phyloP scores from a whole-genome alignment of 2,113 vertebrate species.

The Oreochromis tanganicae region DNA sequence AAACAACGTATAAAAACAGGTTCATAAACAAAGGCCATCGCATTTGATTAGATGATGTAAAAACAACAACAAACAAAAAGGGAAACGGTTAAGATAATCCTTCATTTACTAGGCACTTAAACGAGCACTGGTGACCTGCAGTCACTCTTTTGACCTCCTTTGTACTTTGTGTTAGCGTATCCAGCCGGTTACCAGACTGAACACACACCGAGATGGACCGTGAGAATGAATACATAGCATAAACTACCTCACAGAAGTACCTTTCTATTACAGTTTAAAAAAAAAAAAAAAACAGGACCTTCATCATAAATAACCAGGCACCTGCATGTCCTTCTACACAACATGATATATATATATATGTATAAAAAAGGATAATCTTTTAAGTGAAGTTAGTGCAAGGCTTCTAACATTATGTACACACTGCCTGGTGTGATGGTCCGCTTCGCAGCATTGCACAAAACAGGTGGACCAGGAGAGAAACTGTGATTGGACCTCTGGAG shows the following conservation, averaged over 20 bases:
- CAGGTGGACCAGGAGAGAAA: slow-evolving; percentile 7
- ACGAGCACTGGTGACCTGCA: slow-evolving; percentile 47
- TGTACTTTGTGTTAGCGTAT: slow-evolving; percentile 37
- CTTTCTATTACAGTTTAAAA: slow-evolving; percentile 50
- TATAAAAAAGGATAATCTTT: slow-evolving; percentile 40
- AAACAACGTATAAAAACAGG: slow-evolving; percentile 63
- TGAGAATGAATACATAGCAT: slow-evolving; percentile 40
- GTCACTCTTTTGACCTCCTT: slow-evolving; percentile 44
- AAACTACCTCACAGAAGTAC: slow-evolving; percentile 54
- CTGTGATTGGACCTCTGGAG: slow-evolving; percentile 45
- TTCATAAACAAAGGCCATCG: slow-evolving; percentile 66
- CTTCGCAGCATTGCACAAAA: slow-evolving; percentile 36
- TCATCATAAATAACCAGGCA: slow-evolving; percentile 74
- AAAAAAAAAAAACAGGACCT: slow-evolving; percentile 66
- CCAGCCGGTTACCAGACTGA: slow-evolving; percentile 30
- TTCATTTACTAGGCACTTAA: slow-evolving; percentile 97
- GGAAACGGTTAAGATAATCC: slow-evolving; percentile 74
- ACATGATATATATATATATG: slow-evolving; percentile 28
- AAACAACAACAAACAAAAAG: slow-evolving; percentile 26
- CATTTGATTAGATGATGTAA: slow-evolving; percentile 68
- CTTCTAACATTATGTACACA: slow-evolving; percentile 70
- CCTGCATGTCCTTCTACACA: slow-evolving; percentile 68
- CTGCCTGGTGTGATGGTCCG: slow-evolving; percentile 29
- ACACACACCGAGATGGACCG: slow-evolving; percentile 37
- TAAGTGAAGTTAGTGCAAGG: slow-evolving; percentile 74